A percentile compares a stretch with the other conserved stretches of the same genome.
Evolutionary conservation across 2,888 invertebrate genomes (phyloP).

Genomic region (Epinotia brunnichana): DNA sequence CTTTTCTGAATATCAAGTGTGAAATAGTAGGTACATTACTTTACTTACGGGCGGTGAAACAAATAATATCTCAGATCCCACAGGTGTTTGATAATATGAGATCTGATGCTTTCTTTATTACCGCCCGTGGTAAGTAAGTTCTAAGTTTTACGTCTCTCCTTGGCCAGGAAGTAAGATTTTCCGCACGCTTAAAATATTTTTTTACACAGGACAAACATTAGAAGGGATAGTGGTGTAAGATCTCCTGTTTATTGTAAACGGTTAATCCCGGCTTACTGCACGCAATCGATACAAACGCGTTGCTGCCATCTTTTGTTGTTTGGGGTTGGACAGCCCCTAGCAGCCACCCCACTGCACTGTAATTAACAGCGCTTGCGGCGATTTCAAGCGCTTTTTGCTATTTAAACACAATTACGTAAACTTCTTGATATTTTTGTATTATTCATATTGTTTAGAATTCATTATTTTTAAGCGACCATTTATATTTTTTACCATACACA

Average conservation of each 20-base stretch:
- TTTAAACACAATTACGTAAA: too few species aligned
- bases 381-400: constrained; percentile 52
- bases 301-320: constrained; percentile 72
- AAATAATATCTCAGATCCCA: too few species aligned
- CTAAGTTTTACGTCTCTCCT: too few species aligned
- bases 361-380: constrained; percentile 56
- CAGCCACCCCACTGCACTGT: constrained; percentile 58
- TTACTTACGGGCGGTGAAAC: too few species aligned
- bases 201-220: not conserved
- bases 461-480: too few species aligned
- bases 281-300: constrained; percentile 72
- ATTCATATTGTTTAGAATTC: not conserved
- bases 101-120: too few species aligned
- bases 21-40: too few species aligned
- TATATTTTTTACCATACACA: too few species aligned
- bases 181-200: not conserved
- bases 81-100: too few species aligned
- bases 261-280: constrained; percentile 43
- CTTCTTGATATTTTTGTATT: not conserved
- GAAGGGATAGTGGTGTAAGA: not conserved
- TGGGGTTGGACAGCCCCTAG: constrained; percentile 65
- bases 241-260: constrained; percentile 22
- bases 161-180: too few species aligned
- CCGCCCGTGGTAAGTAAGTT: too few species aligned
- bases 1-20: too few species aligned